A percentile compares a stretch with the other conserved stretches of the same genome.
phyloP scores from a whole-genome alignment of 1,140 invertebrate genomes.

The Zophobas morio region DNA sequence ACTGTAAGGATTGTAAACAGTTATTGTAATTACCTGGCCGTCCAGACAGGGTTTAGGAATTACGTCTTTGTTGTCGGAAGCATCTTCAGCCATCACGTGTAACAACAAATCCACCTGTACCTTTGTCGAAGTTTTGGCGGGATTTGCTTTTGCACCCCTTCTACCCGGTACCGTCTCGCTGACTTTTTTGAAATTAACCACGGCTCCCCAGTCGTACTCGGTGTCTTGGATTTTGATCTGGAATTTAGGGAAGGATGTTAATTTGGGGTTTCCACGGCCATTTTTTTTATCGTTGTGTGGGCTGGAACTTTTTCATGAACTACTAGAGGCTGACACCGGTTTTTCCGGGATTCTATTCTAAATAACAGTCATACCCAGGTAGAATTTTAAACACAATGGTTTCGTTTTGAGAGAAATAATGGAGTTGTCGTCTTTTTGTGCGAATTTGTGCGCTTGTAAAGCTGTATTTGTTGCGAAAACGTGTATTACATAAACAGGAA shows the following conservation, averaged over 20 bases:
- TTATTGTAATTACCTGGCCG: constrained; percentile 69
- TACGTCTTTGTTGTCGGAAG: constrained; percentile 71
- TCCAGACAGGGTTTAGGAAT: constrained; percentile 77
- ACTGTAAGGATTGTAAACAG: neutral
- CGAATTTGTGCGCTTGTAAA: too few relatives aligned
- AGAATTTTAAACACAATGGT: too few relatives aligned
- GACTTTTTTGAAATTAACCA: constrained; percentile 93
- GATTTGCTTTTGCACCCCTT: constrained; percentile 70
- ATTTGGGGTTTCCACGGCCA: too few relatives aligned
- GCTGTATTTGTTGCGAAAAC: too few relatives aligned
- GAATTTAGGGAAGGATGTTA: constrained; percentile 23
- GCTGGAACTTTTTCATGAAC: too few relatives aligned
- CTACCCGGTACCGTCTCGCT: constrained; percentile 66
- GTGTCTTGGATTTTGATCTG: constrained; percentile 88
- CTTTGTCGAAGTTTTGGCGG: constrained; percentile 71
- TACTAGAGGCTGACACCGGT: too few relatives aligned
- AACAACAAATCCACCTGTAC: constrained; percentile 89
- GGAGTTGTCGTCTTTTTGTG: too few relatives aligned
- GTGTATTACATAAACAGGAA: too few relatives aligned
- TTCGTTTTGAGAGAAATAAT: too few relatives aligned
- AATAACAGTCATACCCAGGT: too few relatives aligned
- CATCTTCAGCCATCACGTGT: constrained; percentile 76
- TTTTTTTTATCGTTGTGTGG: too few relatives aligned
- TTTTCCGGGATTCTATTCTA: too few relatives aligned
- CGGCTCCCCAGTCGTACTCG: constrained; percentile 96